Evolutionary conservation across 2,797 vertebrate species (phyloP).

Genomic region (Molossus molossus): DNA sequence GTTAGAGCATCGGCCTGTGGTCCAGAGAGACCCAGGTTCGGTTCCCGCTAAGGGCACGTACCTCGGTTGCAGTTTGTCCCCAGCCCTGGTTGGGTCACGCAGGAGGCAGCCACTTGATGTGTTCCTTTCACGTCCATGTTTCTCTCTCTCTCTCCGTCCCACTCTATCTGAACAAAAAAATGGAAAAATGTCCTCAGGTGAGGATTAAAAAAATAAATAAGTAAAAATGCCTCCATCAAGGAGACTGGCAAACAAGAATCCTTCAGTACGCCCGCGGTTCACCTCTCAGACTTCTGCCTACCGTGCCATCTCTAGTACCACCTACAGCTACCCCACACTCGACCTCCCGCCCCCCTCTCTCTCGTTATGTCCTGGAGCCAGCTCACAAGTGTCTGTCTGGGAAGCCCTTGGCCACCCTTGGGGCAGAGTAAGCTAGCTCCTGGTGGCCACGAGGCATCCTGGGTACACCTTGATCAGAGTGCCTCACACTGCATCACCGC

Average conservation of each 20-base stretch:
- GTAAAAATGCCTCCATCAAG: background rate
- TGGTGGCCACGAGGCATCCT: fast-evolving
- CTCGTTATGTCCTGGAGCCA: too few relatives aligned
- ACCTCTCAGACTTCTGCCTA: background rate
- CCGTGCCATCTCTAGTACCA: background rate
- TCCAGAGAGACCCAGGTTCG: too few relatives aligned
- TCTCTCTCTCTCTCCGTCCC: too few relatives aligned
- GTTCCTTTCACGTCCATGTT: too few relatives aligned
- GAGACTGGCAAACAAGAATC: background rate
- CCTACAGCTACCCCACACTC: fast-evolving
- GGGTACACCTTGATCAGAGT: background rate
- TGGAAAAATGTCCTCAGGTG: too few relatives aligned
- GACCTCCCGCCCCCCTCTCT: background rate
- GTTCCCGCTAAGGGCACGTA: too few relatives aligned
- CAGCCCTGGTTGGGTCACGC: too few relatives aligned
- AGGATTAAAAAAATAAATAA: too few relatives aligned
- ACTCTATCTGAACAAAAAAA: too few relatives aligned
- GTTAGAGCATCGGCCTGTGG: too few relatives aligned
- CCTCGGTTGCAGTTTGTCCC: too few relatives aligned
- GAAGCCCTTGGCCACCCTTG: background rate
- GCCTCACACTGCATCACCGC: fast-evolving
- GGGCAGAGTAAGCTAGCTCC: background rate
- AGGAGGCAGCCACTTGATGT: too few relatives aligned
- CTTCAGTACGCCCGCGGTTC: background rate
- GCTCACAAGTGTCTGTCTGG: background rate